phyloP scores from a whole-genome alignment of 2,797 vertebrate species.

The Margarornis squamiger region DNA sequence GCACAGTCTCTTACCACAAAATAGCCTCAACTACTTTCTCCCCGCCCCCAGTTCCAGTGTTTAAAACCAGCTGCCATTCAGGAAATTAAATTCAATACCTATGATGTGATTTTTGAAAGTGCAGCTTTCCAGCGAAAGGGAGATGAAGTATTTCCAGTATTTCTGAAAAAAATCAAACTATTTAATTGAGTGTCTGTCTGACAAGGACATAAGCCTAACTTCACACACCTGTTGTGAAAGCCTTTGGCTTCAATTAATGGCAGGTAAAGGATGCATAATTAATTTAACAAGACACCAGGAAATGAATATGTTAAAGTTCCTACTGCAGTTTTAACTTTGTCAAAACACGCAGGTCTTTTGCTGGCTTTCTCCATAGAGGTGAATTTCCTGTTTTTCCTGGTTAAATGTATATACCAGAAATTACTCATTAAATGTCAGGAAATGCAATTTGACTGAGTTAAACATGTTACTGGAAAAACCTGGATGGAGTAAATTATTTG shows the following conservation, averaged over 20 bases:
- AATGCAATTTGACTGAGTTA: conserved; percentile 22
- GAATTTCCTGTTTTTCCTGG: conserved; percentile 49
- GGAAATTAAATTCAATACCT: conserved; percentile 38
- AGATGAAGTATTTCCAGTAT: neutral
- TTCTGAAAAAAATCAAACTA: neutral
- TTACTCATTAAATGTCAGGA: conserved; percentile 48
- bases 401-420: conserved; percentile 57
- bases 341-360: neutral
- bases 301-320: conserved; percentile 35
- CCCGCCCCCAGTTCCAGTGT: neutral
- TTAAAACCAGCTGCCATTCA: neutral
- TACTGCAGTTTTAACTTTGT: conserved; percentile 1
- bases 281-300: conserved; percentile 37
- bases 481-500: neutral
- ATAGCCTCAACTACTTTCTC: neutral
- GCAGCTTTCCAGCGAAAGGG: neutral
- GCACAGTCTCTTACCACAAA: neutral
- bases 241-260: conserved; percentile 31
- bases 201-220: neutral
- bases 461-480: conserved; percentile 7
- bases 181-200: conserved; percentile 10
- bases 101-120: conserved; percentile 6
- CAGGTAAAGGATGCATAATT: conserved; percentile 25
- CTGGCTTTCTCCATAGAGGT: conserved; percentile 3
- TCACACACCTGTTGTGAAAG: conserved; percentile 34